Evolutionary conservation across 1,140 invertebrate species (phyloP).

Genomic region (Lerema accius): DNA sequence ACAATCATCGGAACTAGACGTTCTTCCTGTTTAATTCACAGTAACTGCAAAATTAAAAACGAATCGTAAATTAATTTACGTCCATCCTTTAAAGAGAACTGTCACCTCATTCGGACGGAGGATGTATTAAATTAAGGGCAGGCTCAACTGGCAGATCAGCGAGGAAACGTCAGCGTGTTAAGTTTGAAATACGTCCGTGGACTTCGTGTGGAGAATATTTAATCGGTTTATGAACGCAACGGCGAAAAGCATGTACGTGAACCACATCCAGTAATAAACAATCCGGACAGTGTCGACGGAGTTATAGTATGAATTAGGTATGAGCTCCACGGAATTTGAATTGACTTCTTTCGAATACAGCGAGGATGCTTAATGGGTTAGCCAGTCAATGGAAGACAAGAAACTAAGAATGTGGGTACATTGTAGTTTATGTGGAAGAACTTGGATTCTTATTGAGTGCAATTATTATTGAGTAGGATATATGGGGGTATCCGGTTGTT

Average conservation of each 20-base stretch:
- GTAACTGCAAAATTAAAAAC: not conserved
- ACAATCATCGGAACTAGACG: too few relatives aligned
- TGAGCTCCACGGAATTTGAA: conserved; percentile 25
- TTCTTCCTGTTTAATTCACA: not conserved
- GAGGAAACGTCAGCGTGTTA: conserved; percentile 52
- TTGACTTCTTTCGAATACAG: conserved; percentile 7
- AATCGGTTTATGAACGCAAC: conserved; percentile 42
- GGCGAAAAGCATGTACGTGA: conserved; percentile 32
- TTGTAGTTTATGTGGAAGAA: not conserved
- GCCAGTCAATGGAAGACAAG: conserved; percentile 17
- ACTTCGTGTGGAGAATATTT: conserved; percentile 44
- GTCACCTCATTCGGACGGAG: conserved; percentile 38
- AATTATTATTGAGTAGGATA: too few relatives aligned
- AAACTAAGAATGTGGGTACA: not conserved
- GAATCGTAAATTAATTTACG: conserved; percentile 23
- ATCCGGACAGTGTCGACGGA: conserved; percentile 32
- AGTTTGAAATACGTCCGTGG: conserved; percentile 43
- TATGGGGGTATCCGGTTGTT: too few relatives aligned
- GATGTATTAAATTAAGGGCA: conserved; percentile 50
- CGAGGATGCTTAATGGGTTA: not conserved
- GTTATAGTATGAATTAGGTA: conserved; percentile 34
- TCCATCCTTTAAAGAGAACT: conserved; percentile 19
- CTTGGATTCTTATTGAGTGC: not conserved
- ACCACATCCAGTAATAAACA: conserved; percentile 34
- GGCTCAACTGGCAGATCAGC: conserved; percentile 47